Conservation (phyloP, 2,797 vertebrate species). For the Cichlasoma orientale region DNA sequence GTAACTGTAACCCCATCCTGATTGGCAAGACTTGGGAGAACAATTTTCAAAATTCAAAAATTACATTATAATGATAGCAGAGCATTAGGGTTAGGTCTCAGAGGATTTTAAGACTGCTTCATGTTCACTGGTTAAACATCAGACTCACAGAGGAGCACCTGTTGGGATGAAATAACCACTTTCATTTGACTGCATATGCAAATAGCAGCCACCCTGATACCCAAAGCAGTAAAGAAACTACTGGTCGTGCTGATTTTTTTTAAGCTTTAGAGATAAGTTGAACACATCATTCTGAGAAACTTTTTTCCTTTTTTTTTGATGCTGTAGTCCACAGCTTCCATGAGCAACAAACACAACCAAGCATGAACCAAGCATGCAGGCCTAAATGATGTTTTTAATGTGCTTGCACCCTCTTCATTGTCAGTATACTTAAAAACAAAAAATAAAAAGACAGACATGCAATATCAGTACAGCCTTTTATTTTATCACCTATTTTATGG, state of each 20-base stretch:
- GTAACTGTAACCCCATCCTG: neutral
- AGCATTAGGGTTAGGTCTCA: neutral
- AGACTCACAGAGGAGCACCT: neutral
- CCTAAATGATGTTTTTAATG: neutral
- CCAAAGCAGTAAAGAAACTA: neutral
- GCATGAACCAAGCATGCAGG: neutral
- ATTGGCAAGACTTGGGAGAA: neutral
- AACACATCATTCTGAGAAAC: neutral
- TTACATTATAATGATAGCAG: neutral
- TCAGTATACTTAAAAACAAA: neutral
- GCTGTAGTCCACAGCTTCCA: neutral
- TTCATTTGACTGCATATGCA: slow-evolving; percentile 2
- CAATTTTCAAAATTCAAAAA: neutral
- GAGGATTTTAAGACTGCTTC: neutral
- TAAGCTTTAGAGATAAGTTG: neutral
- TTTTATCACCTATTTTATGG: neutral
- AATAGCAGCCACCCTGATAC: neutral
- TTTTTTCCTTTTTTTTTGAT: neutral
- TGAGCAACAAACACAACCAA: neutral
- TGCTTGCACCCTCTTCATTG: neutral
- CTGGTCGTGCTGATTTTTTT: neutral
- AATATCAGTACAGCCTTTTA: neutral
- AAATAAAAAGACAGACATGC: neutral
- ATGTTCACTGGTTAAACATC: neutral
- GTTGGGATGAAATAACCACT: neutral